Base-by-base conservation (phyloP, 2,797 vertebrate species). In the Sylvia borin region DNA sequence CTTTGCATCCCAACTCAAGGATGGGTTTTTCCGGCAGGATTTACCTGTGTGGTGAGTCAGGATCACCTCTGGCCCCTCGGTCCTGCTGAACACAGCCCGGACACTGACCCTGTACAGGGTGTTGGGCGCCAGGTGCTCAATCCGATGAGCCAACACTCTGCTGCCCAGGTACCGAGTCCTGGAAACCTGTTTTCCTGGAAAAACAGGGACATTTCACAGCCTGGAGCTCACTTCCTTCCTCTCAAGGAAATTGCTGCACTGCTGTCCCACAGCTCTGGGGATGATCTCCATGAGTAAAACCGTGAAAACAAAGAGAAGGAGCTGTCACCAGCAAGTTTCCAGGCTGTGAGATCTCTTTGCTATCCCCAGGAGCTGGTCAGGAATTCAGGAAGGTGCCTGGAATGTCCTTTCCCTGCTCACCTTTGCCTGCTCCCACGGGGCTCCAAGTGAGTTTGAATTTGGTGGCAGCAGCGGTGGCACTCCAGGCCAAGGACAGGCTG, bases 401-500 rank as follows among this genome's bases (percentile, higher is more conserved):
- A 76, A 85, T 31, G n/a, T 32, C 11, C 22, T 42, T 50, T 34
- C 16, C 78, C 71, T 38, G 34, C 96, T 94, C 64, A 97, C 97
- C 96, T 82, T 85, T 67, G 4, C n/a, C 83, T 8, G n/a, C 36
- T 58, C 77, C 92, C n/a, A 65, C 13, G 0, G 98, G 97, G 40
- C 90, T 98, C 99, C 99, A 99, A 68, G 98, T 97, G 47, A 99
- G 96, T 95, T 98, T 98, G 97, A 99, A 99, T 83, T 98, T 98
- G 3, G 98, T 98, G 61, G 98, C 99, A 51, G 98, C 98, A 10
- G 98, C 98, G 1, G 98, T 98, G 38, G 98, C 93, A 53, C 98
- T 98, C 99, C 99, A 99, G 11, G 97, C 98, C 64, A 99, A 92
- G 55, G 98, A 97, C n/a, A 99, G 97, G 68, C 98, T 98, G 36